phyloP scores from a whole-genome alignment of 1,140 invertebrate species.

The Pinna nobilis region DNA sequence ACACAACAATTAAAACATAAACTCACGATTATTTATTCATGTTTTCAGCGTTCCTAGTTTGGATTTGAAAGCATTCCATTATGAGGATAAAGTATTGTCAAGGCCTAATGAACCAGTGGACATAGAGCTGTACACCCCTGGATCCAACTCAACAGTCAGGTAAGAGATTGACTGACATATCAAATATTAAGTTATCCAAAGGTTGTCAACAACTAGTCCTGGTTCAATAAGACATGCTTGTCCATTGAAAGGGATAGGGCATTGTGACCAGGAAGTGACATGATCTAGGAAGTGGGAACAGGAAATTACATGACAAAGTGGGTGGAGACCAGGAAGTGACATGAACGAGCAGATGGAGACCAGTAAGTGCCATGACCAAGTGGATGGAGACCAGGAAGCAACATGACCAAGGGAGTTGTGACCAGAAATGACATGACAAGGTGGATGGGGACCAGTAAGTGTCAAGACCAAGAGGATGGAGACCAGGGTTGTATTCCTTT shows the following conservation, averaged over 20 bases:
- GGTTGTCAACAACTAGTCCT: background rate
- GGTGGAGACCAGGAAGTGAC: background rate
- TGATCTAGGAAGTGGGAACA: too few relatives aligned
- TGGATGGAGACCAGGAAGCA: too few relatives aligned
- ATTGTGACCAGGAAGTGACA: too few relatives aligned
- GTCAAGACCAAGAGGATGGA: background rate
- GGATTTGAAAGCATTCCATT: constrained; percentile 60
- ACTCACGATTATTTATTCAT: constrained; percentile 12
- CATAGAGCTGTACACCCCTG: constrained; percentile 54
- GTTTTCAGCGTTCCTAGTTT: constrained; percentile 59
- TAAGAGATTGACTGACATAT: constrained; percentile 19
- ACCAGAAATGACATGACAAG: background rate
- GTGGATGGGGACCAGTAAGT: background rate
- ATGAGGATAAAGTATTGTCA: constrained; percentile 50
- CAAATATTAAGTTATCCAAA: background rate
- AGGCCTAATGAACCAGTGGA: constrained; percentile 57
- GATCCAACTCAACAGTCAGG: constrained; percentile 59
- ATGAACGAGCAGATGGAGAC: background rate
- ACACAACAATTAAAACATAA: too few relatives aligned
- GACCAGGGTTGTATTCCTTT: too few relatives aligned
- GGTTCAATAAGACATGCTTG: background rate
- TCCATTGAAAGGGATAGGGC: too few relatives aligned
- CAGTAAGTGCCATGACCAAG: too few relatives aligned
- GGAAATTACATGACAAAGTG: background rate
- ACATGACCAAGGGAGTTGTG: too few relatives aligned